Conservation (phyloP, 2,113 vertebrate species). For the Apeltes quadracus region DNA sequence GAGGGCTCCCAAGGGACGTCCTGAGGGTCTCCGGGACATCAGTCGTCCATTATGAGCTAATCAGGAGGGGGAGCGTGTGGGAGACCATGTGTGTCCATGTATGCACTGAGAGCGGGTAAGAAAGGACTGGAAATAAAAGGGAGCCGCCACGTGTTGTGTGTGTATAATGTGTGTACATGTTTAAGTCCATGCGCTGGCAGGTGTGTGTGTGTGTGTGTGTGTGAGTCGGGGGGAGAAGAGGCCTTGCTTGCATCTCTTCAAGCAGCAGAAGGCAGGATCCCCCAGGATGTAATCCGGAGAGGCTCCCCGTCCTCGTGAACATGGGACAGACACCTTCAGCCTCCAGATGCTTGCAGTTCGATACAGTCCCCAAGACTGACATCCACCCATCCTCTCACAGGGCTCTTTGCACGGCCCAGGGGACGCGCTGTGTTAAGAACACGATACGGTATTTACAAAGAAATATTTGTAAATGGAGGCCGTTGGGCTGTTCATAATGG, state of each 20-base stretch:
- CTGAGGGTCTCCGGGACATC: constrained; percentile 75
- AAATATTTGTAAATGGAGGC: constrained; percentile 87
- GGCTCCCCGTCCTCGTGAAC: constrained; percentile 37
- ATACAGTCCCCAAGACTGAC: constrained; percentile 62
- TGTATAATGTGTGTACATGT: constrained; percentile 20
- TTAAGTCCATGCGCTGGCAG: constrained; percentile 31
- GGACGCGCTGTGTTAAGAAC: constrained; percentile 82
- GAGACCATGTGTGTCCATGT: constrained; percentile 22
- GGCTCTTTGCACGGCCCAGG: constrained; percentile 64
- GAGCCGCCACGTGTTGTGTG: constrained; percentile 48
- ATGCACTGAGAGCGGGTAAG: constrained; percentile 22
- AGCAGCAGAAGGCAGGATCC: constrained; percentile 77
- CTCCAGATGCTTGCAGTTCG: constrained; percentile 77
- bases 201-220: constrained; percentile 42
- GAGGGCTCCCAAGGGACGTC: constrained; percentile 79
- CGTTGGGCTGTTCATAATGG: constrained; percentile 63
- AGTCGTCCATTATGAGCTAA: constrained; percentile 81
- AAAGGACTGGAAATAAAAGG: constrained; percentile 30
- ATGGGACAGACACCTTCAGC: constrained; percentile 50
- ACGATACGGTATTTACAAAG: constrained; percentile 80
- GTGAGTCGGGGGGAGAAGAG: constrained; percentile 16
- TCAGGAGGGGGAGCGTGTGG: constrained; percentile 60
- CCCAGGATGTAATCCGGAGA: constrained; percentile 57
- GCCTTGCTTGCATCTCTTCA: constrained; percentile 36
- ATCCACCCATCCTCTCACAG: constrained; percentile 57